A percentile compares a stretch with the other conserved stretches of the same genome.
Evolutionary conservation across 2,888 invertebrate species (phyloP).

Genomic region (Philereme transversata): DNA sequence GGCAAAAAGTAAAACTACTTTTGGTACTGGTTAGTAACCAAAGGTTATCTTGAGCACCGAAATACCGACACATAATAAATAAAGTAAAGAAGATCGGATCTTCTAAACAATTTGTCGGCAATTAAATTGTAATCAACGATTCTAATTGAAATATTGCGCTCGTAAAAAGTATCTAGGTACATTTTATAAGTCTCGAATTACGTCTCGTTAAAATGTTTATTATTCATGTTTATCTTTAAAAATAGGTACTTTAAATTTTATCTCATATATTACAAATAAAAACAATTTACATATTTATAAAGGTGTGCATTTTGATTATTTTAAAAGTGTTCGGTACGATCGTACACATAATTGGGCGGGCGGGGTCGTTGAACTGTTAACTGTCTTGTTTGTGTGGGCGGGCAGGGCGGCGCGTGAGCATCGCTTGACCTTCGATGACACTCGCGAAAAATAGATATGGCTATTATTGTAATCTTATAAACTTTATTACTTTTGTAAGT

Average conservation of each 20-base stretch:
- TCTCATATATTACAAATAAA: constrained; percentile 7
- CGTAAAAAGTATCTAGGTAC: constrained; percentile 20
- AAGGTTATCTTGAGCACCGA: constrained; percentile 13
- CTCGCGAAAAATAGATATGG: constrained; percentile 46
- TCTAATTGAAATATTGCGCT: constrained; percentile 22
- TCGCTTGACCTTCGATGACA: constrained; percentile 68
- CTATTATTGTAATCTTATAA: constrained; percentile 13
- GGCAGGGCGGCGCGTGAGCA: constrained; percentile 65
- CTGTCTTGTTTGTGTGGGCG: constrained; percentile 67
- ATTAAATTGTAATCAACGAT: constrained; percentile 20
- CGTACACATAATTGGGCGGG: constrained; percentile 41
- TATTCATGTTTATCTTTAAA: no score
- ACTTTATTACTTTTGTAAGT: not conserved
- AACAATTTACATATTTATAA: constrained; percentile 11
- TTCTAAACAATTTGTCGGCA: constrained; percentile 14
- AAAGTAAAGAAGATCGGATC: not conserved
- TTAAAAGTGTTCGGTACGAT: constrained; percentile 7
- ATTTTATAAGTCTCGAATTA: constrained; percentile 19
- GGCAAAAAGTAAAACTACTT: no score
- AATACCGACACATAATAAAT: not conserved
- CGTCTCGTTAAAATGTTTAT: not conserved
- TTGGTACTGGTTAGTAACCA: not conserved
- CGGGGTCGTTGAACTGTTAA: constrained; percentile 57
- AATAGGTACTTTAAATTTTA: not conserved
- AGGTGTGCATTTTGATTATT: not conserved